These are phyloP conservation scores for Microhierax caerulescens DNA, from an alignment of 2,797 vertebrate genomes.

Conservation along the genomic window DNA sequence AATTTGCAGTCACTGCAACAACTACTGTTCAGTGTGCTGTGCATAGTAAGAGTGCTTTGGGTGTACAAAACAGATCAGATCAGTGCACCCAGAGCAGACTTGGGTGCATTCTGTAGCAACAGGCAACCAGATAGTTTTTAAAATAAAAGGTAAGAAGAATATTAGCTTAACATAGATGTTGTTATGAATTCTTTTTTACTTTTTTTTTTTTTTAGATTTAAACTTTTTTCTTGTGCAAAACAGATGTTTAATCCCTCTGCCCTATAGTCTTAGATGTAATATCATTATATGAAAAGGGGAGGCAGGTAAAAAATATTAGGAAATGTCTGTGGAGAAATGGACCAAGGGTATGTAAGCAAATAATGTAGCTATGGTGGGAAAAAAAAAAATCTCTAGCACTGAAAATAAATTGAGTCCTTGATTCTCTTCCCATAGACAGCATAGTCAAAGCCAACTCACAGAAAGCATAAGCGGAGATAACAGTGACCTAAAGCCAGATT, in stretches of 20 bases:
- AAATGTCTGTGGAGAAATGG: background rate
- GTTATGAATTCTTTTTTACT: background rate
- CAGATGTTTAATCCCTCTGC: background rate
- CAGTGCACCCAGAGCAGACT: background rate
- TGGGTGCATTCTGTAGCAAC: conserved; percentile 24
- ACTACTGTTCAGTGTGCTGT: background rate
- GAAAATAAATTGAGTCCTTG: background rate
- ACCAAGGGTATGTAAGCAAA: background rate
- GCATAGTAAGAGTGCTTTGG: background rate
- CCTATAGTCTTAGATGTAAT: background rate
- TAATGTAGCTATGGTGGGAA: background rate
- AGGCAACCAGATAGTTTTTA: background rate
- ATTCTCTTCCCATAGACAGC: background rate
- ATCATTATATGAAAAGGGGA: background rate
- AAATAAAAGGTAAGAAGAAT: background rate
- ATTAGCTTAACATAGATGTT: background rate
- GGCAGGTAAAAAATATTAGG: background rate
- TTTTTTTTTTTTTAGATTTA: background rate
- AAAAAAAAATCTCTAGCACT: background rate
- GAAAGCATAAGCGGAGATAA: background rate
- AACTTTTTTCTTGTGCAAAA: background rate
- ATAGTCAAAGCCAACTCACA: background rate
- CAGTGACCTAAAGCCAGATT: background rate
- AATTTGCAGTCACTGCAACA: background rate
- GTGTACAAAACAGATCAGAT: background rate